phyloP scores from a whole-genome alignment of 1,140 invertebrate species.

The Drosophila mojavensis region DNA sequence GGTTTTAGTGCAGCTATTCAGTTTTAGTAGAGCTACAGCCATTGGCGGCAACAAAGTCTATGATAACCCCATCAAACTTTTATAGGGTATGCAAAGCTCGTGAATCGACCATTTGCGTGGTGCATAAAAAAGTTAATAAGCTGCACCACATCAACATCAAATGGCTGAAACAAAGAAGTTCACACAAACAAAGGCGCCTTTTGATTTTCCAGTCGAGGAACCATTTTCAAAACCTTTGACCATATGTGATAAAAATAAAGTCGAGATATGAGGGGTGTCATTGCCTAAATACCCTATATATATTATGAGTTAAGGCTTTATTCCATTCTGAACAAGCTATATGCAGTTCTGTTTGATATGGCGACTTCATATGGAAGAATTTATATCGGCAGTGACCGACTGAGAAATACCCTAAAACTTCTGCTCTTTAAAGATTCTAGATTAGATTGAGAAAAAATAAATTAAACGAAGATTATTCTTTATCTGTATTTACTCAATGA shows the following conservation, averaged over 20 bases:
- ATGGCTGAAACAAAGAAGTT: slow-evolving; percentile 59
- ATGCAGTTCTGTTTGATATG: too few relatives aligned
- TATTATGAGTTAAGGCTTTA: not conserved
- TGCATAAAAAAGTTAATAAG: slow-evolving; percentile 77
- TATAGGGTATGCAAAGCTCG: slow-evolving; percentile 44
- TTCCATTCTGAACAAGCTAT: not conserved
- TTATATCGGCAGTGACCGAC: too few relatives aligned
- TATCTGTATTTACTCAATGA: too few relatives aligned
- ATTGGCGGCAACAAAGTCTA: slow-evolving; percentile 56
- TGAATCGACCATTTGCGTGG: slow-evolving; percentile 36
- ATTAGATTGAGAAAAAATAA: too few relatives aligned
- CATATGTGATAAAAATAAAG: slow-evolving; percentile 67
- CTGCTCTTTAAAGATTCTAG: too few relatives aligned
- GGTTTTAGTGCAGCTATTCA: slow-evolving; percentile 10
- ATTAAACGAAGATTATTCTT: too few relatives aligned
- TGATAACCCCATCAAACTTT: slow-evolving; percentile 67
- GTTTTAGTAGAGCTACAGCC: slow-evolving; percentile 26
- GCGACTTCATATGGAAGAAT: too few relatives aligned
- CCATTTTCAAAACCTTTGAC: slow-evolving; percentile 72
- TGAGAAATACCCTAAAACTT: too few relatives aligned
- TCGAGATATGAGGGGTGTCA: not conserved
- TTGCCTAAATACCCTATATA: slow-evolving; percentile 14
- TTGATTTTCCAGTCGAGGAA: slow-evolving; percentile 74
- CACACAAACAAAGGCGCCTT: slow-evolving; percentile 59
- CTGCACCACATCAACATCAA: slow-evolving; percentile 38